phyloP scores from a whole-genome alignment of 92 coral and sea anemone species.

The Phenganax marumi region DNA sequence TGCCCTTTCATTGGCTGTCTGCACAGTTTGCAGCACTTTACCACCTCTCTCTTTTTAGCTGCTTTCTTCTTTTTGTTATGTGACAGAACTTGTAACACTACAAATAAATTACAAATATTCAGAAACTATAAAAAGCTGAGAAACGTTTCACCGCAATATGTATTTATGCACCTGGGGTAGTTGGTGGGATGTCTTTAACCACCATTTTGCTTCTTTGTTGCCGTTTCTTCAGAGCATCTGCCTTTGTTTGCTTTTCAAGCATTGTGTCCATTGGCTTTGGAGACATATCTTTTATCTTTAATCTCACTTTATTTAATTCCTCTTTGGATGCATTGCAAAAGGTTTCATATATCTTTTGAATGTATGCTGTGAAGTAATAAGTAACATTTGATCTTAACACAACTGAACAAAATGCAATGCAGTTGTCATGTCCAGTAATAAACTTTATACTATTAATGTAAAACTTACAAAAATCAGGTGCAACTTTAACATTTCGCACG shows the following conservation, averaged over 20 bases:
- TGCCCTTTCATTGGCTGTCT: conserved; percentile 39
- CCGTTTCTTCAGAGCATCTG: conserved; percentile 41
- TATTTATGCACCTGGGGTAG: conserved; percentile 32
- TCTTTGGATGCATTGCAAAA: conserved; percentile 37
- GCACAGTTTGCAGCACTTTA: conserved; percentile 25
- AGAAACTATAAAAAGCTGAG: conserved; percentile 6
- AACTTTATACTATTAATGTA: too few relatives aligned
- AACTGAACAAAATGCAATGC: too few relatives aligned
- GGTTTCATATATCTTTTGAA: conserved; percentile 53
- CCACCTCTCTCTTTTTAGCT: conserved; percentile 1
- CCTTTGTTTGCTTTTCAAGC: conserved; percentile 55
- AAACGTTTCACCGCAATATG: background rate
- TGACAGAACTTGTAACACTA: conserved; percentile 12
- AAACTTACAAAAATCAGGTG: conserved; percentile 40
- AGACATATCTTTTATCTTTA: conserved; percentile 37
- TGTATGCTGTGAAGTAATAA: conserved; percentile 39
- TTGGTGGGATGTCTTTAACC: conserved; percentile 58
- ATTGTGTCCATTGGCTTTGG: conserved; percentile 64
- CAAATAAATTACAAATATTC: background rate
- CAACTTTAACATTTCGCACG: conserved; percentile 32
- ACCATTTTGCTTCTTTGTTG: conserved; percentile 42
- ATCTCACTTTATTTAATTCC: conserved; percentile 33
- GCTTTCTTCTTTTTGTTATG: background rate
- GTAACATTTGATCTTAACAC: background rate
- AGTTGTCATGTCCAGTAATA: too few relatives aligned